Percentiles rank a stretch among this genome's conserved stretches.
Evolutionary conservation across 2,113 vertebrate species (phyloP).

Genomic region (Crotalus tigris): DNA sequence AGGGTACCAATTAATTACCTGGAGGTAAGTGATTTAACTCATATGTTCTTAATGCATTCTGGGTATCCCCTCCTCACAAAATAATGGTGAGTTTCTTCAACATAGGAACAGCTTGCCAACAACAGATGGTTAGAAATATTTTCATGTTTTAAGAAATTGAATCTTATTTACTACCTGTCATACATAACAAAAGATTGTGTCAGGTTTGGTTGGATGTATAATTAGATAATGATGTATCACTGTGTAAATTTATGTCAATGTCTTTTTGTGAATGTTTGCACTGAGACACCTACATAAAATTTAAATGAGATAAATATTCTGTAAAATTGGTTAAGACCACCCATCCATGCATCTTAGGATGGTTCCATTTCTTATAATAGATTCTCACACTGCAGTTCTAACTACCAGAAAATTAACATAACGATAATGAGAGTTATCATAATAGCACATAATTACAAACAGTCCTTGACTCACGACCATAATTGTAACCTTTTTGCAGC

Average conservation of each 20-base stretch:
- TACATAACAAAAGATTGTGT: neutral
- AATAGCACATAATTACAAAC: neutral
- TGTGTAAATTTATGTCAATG: constrained; percentile 2
- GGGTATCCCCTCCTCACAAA: neutral
- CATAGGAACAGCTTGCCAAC: neutral
- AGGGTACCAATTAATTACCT: neutral
- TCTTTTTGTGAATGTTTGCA: constrained; percentile 14
- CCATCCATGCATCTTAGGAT: neutral
- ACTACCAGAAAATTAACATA: neutral
- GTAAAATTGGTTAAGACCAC: neutral
- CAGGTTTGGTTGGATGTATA: constrained; percentile 4
- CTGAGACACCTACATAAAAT: neutral
- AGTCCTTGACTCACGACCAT: neutral
- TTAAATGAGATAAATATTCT: neutral
- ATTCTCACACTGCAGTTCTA: neutral
- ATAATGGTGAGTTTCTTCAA: neutral
- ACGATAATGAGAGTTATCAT: neutral
- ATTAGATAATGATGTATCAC: constrained; percentile 14
- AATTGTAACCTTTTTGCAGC: neutral
- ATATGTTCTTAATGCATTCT: neutral
- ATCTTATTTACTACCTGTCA: constrained; percentile 11
- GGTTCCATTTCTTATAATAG: neutral
- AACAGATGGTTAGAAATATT: neutral
- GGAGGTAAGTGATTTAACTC: neutral
- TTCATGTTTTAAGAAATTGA: neutral